These are phyloP conservation scores for Rousettus madagascariensis DNA, from an alignment of 2,797 vertebrate species.

Conservation along the genomic window DNA sequence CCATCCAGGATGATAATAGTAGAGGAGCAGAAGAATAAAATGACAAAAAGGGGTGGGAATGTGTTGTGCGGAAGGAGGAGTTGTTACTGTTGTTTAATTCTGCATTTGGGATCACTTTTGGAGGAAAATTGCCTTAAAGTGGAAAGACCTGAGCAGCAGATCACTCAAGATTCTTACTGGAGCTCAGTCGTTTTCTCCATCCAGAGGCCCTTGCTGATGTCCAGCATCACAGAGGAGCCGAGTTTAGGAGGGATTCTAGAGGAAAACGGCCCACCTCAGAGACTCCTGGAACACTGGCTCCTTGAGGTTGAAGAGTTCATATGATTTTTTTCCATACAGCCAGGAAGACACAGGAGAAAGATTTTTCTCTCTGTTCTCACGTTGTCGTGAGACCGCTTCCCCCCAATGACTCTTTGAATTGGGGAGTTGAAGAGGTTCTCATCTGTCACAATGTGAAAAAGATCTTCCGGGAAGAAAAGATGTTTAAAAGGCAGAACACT, in stretches of 20 bases:
- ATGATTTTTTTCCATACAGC: not conserved
- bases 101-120: not conserved
- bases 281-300: not conserved
- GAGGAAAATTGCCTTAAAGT: not conserved
- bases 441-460: not conserved
- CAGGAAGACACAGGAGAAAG: not conserved
- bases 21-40: not conserved
- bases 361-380: not conserved
- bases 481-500: not conserved
- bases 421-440: not conserved
- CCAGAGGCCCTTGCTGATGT: not conserved
- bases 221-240: not conserved
- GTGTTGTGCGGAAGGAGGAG: too few species aligned
- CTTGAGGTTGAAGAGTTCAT: not conserved
- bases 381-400: not conserved
- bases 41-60: too few species aligned
- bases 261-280: not conserved
- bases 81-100: not conserved
- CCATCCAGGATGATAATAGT: not conserved
- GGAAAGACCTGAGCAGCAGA: not conserved
- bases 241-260: not conserved
- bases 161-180: not conserved
- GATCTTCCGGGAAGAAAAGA: not conserved
- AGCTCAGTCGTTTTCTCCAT: not conserved
- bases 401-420: not conserved